Evolutionary conservation across 2,888 invertebrate genomes (phyloP).

Genomic region (Xanthia icteritia): DNA sequence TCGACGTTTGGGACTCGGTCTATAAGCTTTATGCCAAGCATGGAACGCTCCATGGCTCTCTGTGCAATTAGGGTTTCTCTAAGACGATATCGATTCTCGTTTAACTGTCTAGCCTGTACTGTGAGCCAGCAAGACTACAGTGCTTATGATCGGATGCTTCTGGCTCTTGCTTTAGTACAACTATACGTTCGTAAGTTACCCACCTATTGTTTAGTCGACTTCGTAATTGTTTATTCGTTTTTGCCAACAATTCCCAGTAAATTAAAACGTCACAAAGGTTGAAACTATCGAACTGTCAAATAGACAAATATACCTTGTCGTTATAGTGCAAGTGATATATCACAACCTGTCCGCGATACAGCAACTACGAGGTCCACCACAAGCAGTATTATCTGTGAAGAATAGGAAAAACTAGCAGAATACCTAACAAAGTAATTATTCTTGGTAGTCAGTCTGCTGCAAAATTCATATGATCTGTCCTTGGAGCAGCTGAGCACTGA

Average conservation of each 20-base stretch:
- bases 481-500: slow-evolving; percentile 8
- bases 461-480: slow-evolving; percentile 31
- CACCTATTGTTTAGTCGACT: background rate
- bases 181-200: background rate
- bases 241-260: background rate
- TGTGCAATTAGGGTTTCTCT: slow-evolving; percentile 8
- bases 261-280: background rate
- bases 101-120: slow-evolving; percentile 35
- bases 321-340: background rate
- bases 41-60: too few species aligned
- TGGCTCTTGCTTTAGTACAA: background rate
- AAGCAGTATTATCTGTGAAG: background rate
- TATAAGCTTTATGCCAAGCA: too few species aligned
- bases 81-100: slow-evolving; percentile 39
- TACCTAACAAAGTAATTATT: background rate
- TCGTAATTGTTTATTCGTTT: background rate
- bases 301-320: background rate
- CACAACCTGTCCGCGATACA: too few species aligned
- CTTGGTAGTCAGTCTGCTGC: background rate
- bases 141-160: slow-evolving; percentile 16
- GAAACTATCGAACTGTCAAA: background rate
- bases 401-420: slow-evolving; percentile 15
- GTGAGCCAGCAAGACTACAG: slow-evolving; percentile 5
- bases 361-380: background rate
- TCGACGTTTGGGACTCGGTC: too few species aligned